Base-by-base conservation (phyloP, 2,888 invertebrate genomes). In the Endomychus coccineus region DNA sequence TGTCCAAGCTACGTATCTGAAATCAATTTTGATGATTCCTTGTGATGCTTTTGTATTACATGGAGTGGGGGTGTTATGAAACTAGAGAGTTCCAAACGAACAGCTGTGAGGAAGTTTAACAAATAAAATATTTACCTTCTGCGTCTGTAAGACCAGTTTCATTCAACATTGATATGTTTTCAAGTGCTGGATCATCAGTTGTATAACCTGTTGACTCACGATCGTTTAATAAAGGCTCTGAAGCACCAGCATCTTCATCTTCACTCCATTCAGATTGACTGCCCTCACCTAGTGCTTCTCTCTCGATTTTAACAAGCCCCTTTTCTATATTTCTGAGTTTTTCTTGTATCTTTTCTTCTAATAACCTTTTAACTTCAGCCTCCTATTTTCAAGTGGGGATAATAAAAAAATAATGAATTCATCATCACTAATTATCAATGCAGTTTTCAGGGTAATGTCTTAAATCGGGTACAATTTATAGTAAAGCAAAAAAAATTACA, bases 91-190 rank as follows among this genome's bases (percentile, higher is more conserved):
- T n/a, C n/a, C n/a, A n/a, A n/a, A n/a, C n/a, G n/a, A n/a, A n/a
- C n/a, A n/a, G n/a, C n/a, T n/a, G n/a, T n/a, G n/a, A n/a, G n/a
- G n/a, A n/a, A n/a, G n/a, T n/a, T n/a, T n/a, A n/a, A n/a, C n/a
- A n/a, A n/a, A n/a, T n/a, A n/a, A n/a, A 36, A 13, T 25, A 41
- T 41, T 37, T 52, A 73, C 74, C 88, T 71, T 89, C 88, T 6
- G 86, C 87, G 68, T 88, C 88, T 2, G 87, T 88, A 27, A 88
- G 73, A 5, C 87, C 87, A 12, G 85, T 82, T 66, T 88, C 88
- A 66, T 88, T 86, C 11, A 87, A 66, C 74, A 88, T 78, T 23
- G 87, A 87, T 31, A 85, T 78, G 65, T 88, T 87, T 65, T 88
- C 87, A 7, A 87, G 69, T 10, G 85, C 86, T 1, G 86, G 86